Percentiles rank a stretch among this genome's conserved stretches.
Conservation (phyloP, 2,888 invertebrate species). For the Acrocyrtus sp. region DNA sequence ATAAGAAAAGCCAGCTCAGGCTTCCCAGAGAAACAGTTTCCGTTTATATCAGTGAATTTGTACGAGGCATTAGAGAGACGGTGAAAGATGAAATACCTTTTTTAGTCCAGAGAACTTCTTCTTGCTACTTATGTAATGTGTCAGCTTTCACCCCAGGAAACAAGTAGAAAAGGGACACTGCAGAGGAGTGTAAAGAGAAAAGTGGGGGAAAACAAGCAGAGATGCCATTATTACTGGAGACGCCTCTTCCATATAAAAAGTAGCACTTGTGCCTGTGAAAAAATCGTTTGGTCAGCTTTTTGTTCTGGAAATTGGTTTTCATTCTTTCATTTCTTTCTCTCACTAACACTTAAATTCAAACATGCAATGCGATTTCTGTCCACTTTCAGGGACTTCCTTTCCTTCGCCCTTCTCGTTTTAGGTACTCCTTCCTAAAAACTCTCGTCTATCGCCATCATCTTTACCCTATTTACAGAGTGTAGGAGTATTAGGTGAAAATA, state of each 20-base stretch:
- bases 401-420: too few species aligned
- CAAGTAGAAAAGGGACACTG: constrained; percentile 27
- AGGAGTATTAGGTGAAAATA: too few species aligned
- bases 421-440: too few species aligned
- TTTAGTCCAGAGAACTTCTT: too few species aligned
- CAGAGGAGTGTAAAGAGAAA: constrained; percentile 11
- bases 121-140: constrained; percentile 37
- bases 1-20: constrained; percentile 33
- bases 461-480: too few species aligned
- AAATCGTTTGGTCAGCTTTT: constrained; percentile 55
- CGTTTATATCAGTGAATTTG: constrained; percentile 9
- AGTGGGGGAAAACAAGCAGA: constrained; percentile 36
- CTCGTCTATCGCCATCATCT: too few species aligned
- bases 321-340: constrained; percentile 4
- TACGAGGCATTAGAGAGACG: constrained; percentile 10
- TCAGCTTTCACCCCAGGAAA: constrained; percentile 52
- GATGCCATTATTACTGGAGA: constrained; percentile 49
- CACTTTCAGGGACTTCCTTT: too few species aligned
- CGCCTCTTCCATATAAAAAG: constrained; percentile 31
- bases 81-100: constrained; percentile 32
- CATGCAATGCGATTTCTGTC: constrained; percentile 20
- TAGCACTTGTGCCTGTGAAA: constrained; percentile 26
- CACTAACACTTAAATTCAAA: constrained; percentile 38
- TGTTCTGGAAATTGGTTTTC: constrained; percentile 55
- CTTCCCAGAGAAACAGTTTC: background rate